Percentiles rank a stretch among this genome's conserved stretches.
phyloP scores from a whole-genome alignment of 2,113 vertebrate genomes.

The Anolis carolinensis region DNA sequence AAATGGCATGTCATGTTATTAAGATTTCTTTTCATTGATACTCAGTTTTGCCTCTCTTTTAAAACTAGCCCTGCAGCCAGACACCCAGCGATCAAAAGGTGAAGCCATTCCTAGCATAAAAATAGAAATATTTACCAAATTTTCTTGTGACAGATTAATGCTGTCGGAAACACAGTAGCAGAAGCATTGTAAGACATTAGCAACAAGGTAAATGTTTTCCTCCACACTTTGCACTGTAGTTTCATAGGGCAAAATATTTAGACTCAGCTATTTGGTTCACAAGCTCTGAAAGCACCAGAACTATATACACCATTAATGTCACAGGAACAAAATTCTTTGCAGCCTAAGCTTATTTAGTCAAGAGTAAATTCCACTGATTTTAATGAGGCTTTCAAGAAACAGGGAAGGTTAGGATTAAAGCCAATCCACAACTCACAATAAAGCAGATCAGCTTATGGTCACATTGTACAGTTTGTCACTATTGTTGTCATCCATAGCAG shows the following conservation, averaged over 20 bases:
- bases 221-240: neutral
- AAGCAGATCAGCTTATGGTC: too few relatives aligned
- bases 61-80: neutral
- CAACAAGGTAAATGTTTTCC: too few relatives aligned
- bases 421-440: neutral
- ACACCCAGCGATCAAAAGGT: neutral
- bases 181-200: neutral
- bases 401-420: neutral
- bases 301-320: neutral
- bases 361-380: neutral
- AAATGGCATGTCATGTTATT: constrained; percentile 60
- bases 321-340: neutral
- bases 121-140: neutral
- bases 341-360: neutral
- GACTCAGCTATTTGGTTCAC: neutral
- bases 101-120: neutral
- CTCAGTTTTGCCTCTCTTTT: constrained; percentile 30
- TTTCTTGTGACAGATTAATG: neutral
- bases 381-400: neutral
- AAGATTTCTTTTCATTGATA: constrained; percentile 62
- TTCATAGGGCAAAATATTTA: neutral
- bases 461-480: neutral
- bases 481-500: neutral
- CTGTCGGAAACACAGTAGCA: neutral
- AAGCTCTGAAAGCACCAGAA: neutral